These are phyloP conservation scores for Neomonachus schauinslandi DNA, from an alignment of 2,113 vertebrate genomes.

Conservation along the genomic window DNA sequence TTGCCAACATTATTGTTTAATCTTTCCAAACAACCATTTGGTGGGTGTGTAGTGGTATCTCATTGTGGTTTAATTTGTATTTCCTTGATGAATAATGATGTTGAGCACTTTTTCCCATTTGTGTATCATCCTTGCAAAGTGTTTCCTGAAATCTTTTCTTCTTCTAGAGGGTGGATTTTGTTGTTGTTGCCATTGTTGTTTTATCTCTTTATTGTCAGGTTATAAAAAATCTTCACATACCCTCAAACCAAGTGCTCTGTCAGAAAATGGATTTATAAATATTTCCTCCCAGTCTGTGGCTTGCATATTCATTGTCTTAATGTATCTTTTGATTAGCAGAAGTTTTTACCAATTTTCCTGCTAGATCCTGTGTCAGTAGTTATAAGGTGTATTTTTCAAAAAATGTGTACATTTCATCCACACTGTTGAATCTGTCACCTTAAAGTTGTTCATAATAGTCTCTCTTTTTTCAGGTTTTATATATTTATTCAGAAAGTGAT, in stretches of 20 bases:
- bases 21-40: not conserved
- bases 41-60: not conserved
- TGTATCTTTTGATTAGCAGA: not conserved
- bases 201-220: not conserved
- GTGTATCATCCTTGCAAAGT: not conserved
- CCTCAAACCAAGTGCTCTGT: not conserved
- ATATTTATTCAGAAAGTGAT: constrained; percentile 66
- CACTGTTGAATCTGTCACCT: not conserved
- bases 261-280: not conserved
- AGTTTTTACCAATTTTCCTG: not conserved
- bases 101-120: not conserved
- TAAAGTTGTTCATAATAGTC: not conserved
- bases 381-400: not conserved
- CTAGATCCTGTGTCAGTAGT: not conserved
- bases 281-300: not conserved
- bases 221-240: not conserved
- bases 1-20: not conserved
- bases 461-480: not conserved
- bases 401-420: not conserved
- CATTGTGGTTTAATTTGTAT: not conserved
- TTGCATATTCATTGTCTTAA: not conserved
- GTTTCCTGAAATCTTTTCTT: not conserved
- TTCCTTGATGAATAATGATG: not conserved
- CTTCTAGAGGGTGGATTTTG: not conserved
- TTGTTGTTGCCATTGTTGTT: not conserved